These are phyloP conservation scores for Cyrtonyx montezumae DNA, from an alignment of 2,113 vertebrate genomes.

Conservation along the genomic window DNA sequence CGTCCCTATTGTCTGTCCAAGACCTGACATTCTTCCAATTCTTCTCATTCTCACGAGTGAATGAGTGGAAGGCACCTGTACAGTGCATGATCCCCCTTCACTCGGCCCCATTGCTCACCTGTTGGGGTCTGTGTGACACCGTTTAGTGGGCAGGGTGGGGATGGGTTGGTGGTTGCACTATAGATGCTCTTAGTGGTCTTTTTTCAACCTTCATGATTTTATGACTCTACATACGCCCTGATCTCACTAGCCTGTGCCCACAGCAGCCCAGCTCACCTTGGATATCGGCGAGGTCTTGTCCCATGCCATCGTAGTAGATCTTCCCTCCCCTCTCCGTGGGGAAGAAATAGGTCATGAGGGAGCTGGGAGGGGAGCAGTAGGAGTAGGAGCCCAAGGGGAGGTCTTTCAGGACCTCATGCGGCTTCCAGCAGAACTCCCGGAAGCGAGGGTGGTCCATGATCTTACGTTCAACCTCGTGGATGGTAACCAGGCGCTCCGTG, in stretches of 20 bases:
- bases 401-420: constrained; percentile 90
- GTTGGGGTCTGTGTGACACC: not conserved
- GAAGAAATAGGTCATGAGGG: constrained; percentile 95
- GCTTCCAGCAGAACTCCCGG: constrained; percentile 97
- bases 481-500: constrained; percentile 89
- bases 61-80: not conserved
- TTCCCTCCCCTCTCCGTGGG: constrained; percentile 93
- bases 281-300: constrained; percentile 94
- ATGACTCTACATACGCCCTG: too few relatives aligned
- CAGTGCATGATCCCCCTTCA: not conserved
- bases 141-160: too few relatives aligned
- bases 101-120: accelerated
- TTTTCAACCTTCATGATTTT: too few relatives aligned
- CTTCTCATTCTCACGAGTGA: not conserved
- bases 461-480: constrained; percentile 91
- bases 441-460: constrained; percentile 96
- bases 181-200: too few relatives aligned
- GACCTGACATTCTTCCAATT: not conserved
- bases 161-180: too few relatives aligned
- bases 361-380: constrained; percentile 91
- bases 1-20: not conserved
- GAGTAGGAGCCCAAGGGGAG: constrained; percentile 92
- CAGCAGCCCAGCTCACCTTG: constrained; percentile 77
- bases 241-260: not conserved
- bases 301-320: constrained; percentile 97